Base-by-base conservation (phyloP, 2,888 invertebrate species). In the Sclerodermus sp. region DNA sequence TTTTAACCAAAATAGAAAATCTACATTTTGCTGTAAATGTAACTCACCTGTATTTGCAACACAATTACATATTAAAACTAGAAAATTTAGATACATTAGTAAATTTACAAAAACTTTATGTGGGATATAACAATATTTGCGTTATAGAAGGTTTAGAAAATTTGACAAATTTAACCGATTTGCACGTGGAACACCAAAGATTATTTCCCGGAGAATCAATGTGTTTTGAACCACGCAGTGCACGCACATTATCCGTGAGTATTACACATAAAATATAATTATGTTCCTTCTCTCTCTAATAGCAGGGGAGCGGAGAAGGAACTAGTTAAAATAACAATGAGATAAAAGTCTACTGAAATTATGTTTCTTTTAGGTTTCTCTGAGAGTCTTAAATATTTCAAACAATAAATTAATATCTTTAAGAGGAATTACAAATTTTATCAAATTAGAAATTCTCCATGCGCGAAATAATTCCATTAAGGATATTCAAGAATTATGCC, bases 41-140 rank as follows among this genome's bases (percentile, higher is more conserved):
- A 37, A 87, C 86, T 1, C 84, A 89, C 60, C 79, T 89, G 41
- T 91, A 85, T 74, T 74, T 89, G 13, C 91, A 89, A 77, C 90
- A 88, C 80, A 93, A 93, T 71, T 86, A 85, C 71, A 87, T 93
- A 55, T 79, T 79, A 0, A 85, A 85, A 74, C 82, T 92, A 1
- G 84, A 88, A 67, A 87, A 88, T 42, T 73, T 92, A 36, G 79
- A 84, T 12, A 73, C 76, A 15, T 78, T 91, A 46, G 78, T 74
- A 30, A 87, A 87, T 55, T 78, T 96, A 45, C 87, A 86, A 59
- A 91, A 93, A 74, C 72, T 96, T 1, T 94, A 91, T 73, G 74
- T 90, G 51, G 85, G 87, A 0, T 82, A 86, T 58, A 90, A 90
- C 71, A 78, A 77, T 51, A 88, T 90, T 38, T 81, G 82, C 49